Conservation (phyloP, 2,888 invertebrate genomes). For the Cephalotes varians region DNA sequence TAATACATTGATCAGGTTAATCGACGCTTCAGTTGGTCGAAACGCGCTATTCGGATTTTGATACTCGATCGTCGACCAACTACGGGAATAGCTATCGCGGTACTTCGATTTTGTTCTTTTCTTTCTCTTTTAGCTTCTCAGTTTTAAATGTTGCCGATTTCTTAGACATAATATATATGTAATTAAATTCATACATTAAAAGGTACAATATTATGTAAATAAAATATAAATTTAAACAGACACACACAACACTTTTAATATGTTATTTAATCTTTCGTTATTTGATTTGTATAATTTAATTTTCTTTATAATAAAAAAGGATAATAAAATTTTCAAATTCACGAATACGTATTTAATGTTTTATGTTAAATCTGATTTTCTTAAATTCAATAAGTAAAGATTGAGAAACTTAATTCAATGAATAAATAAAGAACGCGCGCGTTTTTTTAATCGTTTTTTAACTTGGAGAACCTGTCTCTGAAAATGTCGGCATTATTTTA, state of each 20-base stretch:
- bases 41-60: constrained; percentile 48
- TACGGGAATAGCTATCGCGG: constrained; percentile 1
- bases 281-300: background rate
- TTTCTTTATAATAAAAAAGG: background rate
- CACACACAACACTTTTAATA: no score
- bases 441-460: background rate
- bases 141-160: background rate
- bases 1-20: constrained; percentile 70
- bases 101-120: constrained; percentile 4
- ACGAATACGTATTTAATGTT: background rate
- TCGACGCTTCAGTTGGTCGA: constrained; percentile 50
- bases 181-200: background rate
- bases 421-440: background rate
- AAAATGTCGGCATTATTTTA: background rate
- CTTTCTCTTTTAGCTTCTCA: background rate
- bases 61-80: constrained; percentile 28
- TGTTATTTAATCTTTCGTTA: background rate
- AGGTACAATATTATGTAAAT: background rate
- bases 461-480: background rate
- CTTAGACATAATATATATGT: no score
- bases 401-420: background rate
- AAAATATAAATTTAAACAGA: background rate
- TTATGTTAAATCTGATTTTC: background rate
- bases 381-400: background rate
- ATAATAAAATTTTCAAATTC: background rate